Percentiles rank a stretch among this genome's conserved stretches.
Conservation (phyloP, 2,888 invertebrate species). For the Lasiommata megera region DNA sequence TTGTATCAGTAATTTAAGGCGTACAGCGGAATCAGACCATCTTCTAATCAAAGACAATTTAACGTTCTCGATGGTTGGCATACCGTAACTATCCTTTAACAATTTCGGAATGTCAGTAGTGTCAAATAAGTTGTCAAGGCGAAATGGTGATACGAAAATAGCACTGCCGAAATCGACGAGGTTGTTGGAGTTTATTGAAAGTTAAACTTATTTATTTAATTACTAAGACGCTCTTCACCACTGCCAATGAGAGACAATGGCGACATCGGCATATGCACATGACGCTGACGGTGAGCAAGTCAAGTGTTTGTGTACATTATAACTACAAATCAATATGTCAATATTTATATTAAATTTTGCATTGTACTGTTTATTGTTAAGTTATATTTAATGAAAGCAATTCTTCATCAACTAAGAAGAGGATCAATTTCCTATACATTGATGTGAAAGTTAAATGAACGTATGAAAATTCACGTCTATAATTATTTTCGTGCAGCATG, state of each 20-base stretch:
- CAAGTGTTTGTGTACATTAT: conserved; percentile 15
- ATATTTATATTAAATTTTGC: conserved; percentile 21
- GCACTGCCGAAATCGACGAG: conserved; percentile 25
- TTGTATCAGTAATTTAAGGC: no score
- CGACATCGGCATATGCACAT: conserved; percentile 66
- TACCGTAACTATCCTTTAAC: neutral
- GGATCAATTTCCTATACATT: neutral
- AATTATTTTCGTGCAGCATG: conserved; percentile 2
- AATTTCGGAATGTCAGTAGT: conserved; percentile 1
- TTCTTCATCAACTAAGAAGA: neutral
- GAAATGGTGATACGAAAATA: conserved; percentile 31
- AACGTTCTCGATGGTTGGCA: neutral
- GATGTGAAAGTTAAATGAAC: conserved; percentile 6
- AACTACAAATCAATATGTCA: conserved; percentile 23
- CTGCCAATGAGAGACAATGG: conserved; percentile 48
- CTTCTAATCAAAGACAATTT: neutral
- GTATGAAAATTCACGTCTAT: neutral
- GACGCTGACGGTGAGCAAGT: conserved; percentile 67
- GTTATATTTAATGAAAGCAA: neutral
- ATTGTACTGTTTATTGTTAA: neutral
- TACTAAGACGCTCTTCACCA: neutral
- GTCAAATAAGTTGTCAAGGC: conserved; percentile 29
- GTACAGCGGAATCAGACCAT: neutral
- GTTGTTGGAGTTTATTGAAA: conserved; percentile 24
- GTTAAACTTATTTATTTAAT: conserved; percentile 17